Evolutionary conservation across 1,140 invertebrate species (phyloP).

Genomic region (Conus betulinus): DNA sequence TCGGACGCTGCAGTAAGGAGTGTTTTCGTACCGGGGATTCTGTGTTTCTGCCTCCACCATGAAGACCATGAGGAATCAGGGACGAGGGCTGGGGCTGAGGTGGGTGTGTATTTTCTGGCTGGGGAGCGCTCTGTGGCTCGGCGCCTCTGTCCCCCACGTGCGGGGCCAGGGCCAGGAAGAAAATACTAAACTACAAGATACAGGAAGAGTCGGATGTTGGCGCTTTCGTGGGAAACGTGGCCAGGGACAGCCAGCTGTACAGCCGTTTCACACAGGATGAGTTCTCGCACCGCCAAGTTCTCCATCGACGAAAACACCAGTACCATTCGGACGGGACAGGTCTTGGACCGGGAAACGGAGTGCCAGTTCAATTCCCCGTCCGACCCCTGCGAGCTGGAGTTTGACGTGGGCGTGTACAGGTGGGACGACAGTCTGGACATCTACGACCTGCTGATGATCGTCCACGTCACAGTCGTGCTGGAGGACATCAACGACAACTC

Average conservation of each 20-base stretch:
- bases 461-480: slow-evolving; percentile 66
- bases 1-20: background rate
- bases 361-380: slow-evolving; percentile 53
- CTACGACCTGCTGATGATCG: slow-evolving; percentile 64
- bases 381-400: slow-evolving; percentile 54
- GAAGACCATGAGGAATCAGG: background rate
- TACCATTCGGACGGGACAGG: slow-evolving; percentile 56
- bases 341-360: slow-evolving; percentile 62
- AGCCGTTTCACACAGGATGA: slow-evolving; percentile 56
- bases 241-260: slow-evolving; percentile 62
- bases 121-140: background rate
- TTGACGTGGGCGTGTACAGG: slow-evolving; percentile 65
- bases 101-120: background rate
- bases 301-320: slow-evolving; percentile 64
- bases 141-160: background rate
- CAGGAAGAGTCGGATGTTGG: slow-evolving; percentile 58
- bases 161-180: slow-evolving; percentile 20
- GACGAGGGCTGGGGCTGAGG: background rate
- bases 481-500: slow-evolving; percentile 95
- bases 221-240: slow-evolving; percentile 67
- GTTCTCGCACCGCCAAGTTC: slow-evolving; percentile 61
- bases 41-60: background rate
- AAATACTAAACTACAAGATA: slow-evolving; percentile 54
- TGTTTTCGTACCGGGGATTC: background rate
- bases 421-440: slow-evolving; percentile 41